Evolutionary conservation across 2,113 vertebrate species (phyloP).

Genomic region (Panthera leo): DNA sequence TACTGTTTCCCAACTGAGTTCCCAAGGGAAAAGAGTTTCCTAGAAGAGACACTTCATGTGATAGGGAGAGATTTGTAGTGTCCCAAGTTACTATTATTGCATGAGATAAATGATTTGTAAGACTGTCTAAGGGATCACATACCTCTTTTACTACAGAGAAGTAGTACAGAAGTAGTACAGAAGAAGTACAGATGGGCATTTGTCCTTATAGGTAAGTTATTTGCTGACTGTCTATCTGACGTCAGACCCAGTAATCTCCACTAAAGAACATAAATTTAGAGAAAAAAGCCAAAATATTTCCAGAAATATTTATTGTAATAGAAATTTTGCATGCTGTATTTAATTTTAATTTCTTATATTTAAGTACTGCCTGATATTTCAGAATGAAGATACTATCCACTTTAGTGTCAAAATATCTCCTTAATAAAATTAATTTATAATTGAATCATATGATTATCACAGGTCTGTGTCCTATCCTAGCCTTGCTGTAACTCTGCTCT

Average conservation of each 20-base stretch:
- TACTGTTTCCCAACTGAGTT: background rate
- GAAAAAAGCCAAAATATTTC: background rate
- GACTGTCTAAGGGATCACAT: background rate
- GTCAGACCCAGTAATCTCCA: background rate
- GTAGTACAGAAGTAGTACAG: too few species aligned
- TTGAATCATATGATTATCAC: background rate
- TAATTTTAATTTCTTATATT: conserved; percentile 33
- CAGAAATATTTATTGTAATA: background rate
- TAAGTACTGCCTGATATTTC: background rate
- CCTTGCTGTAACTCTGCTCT: background rate
- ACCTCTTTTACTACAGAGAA: background rate
- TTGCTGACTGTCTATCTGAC: background rate
- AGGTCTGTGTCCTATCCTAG: background rate
- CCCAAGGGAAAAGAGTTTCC: background rate
- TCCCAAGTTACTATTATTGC: background rate
- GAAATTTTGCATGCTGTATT: background rate
- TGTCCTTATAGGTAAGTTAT: background rate
- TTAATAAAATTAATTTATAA: conserved; percentile 49
- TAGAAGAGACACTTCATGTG: background rate
- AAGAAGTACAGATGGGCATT: background rate
- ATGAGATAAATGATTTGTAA: background rate
- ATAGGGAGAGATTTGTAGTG: background rate
- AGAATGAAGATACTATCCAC: conserved; percentile 13
- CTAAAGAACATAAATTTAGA: background rate
- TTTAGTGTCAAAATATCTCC: conserved; percentile 30